These are phyloP conservation scores for Malacosoma neustria DNA, from an alignment of 2,888 invertebrate species.

Conservation along the genomic window DNA sequence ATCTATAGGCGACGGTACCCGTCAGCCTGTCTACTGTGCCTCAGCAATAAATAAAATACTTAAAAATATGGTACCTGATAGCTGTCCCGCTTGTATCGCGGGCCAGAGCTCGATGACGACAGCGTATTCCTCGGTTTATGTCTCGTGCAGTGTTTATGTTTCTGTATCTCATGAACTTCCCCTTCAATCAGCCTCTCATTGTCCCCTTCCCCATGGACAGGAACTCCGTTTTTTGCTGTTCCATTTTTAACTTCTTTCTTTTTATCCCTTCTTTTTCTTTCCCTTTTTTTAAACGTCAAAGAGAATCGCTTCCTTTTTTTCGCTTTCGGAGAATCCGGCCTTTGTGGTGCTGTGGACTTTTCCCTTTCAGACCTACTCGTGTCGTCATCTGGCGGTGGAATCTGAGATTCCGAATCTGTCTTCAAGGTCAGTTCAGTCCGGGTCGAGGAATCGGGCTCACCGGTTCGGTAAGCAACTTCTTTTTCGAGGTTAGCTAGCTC, in stretches of 20 bases:
- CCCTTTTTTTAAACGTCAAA: conserved; percentile 61
- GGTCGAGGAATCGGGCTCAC: conserved; percentile 55
- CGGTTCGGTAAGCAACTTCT: conserved; percentile 60
- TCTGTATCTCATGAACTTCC: conserved; percentile 37
- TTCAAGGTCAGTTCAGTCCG: conserved; percentile 56
- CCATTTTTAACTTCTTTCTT: conserved; percentile 48
- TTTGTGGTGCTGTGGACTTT: conserved; percentile 48
- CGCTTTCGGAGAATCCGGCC: conserved; percentile 60
- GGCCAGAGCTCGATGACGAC: conserved; percentile 62
- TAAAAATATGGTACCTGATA: conserved; percentile 71
- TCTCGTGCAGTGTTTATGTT: conserved; percentile 49
- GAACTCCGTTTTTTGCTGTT: conserved; percentile 37
- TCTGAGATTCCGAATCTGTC: conserved; percentile 59
- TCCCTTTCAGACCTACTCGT: conserved; percentile 64
- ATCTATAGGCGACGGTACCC: too few relatives aligned
- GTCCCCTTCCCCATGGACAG: conserved; percentile 50
- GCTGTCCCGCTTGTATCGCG: conserved; percentile 70
- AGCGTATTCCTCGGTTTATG: conserved; percentile 53
- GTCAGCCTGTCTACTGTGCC: too few relatives aligned
- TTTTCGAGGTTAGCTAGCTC: conserved; percentile 64
- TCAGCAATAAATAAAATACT: too few relatives aligned
- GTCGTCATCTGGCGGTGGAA: conserved; percentile 56
- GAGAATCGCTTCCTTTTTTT: conserved; percentile 66
- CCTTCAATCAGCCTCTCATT: conserved; percentile 61
- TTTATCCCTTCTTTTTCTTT: conserved; percentile 60